Conservation (phyloP, 1,140 invertebrate genomes). For the Paraescarpia echinospica region DNA sequence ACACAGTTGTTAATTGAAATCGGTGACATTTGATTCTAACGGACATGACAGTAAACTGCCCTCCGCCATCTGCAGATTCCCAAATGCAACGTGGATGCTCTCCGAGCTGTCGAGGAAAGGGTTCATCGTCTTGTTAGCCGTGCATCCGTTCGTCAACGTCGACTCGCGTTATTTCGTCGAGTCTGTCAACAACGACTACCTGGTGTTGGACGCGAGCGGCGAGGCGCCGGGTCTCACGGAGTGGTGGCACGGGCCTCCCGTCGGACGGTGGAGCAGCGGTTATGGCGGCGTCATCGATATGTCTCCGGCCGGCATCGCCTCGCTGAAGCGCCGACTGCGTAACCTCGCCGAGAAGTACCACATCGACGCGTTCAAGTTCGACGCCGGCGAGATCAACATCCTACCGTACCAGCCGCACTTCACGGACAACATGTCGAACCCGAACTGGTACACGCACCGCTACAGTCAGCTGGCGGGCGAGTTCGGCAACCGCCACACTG, state of each 20-base stretch:
- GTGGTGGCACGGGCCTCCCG: conserved; percentile 5
- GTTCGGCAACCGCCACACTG: conserved; percentile 37
- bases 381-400: conserved; percentile 67
- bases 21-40: background rate
- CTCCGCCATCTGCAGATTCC: background rate
- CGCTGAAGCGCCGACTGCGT: conserved; percentile 67
- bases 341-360: conserved; percentile 62
- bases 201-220: conserved; percentile 27
- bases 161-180: conserved; percentile 69
- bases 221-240: conserved; percentile 23
- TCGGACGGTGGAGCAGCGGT: background rate
- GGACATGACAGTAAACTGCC: background rate
- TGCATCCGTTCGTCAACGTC: conserved; percentile 84
- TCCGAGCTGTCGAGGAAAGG: background rate
- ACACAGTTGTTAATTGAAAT: background rate
- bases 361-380: conserved; percentile 86
- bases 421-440: conserved; percentile 10
- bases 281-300: conserved; percentile 62
- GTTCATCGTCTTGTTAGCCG: conserved; percentile 79
- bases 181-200: conserved; percentile 22
- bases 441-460: conserved; percentile 22
- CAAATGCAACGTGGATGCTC: background rate
- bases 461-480: conserved; percentile 66
- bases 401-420: conserved; percentile 23
- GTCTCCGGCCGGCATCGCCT: conserved; percentile 70